Base-by-base conservation (phyloP, 1,140 invertebrate genomes). In the Apis cerana region DNA sequence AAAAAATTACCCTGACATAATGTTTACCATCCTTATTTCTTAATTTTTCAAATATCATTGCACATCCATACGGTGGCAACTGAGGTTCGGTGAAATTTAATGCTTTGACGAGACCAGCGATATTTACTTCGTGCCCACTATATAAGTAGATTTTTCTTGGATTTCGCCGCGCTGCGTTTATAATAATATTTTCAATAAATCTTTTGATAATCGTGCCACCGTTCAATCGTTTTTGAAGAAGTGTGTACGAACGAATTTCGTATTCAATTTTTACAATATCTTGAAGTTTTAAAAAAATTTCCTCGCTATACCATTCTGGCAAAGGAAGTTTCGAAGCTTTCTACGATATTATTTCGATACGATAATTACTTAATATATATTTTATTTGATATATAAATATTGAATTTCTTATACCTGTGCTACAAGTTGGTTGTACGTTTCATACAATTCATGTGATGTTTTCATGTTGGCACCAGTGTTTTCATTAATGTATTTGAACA, bases 101-200 rank as follows among this genome's bases (percentile, higher is more conserved):
- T 0, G 95, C 95, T 54, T 94, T 93, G 84, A 97, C 94, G 23
- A 97, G 85, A 50, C 95, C 95, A 1, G 96, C 95, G 1, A 98
- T 94, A 68, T 96, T 97, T 64, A 96, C 95, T 89, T 97, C 97
- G 89, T 97, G 97, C 10, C 94, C 95, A 2, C 95, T 95, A 88
- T 96, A 96, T 54, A 96, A 84, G 68, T 94, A 95, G 70, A 96
- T 90, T 85, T 96, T 96, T 23, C 94, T 92, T n/a, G 83, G 23
- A 17, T 0, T 65, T 0, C 65, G 61, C 10, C 43, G n/a, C n/a
- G 79, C 4, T 15, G 61, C 70, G 1, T 77, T 76, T 4, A 33
- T 5, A 5, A 59, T 69, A 27, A 89, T 80, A 33, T 90, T 89
- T 0, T 90, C 79, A 10, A 90, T 80, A 12, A 90, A 80, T 19